A percentile compares a stretch with the other conserved stretches of the same genome.
phyloP scores from a whole-genome alignment of 2,888 invertebrate genomes.

The Liposcelis brunnea region DNA sequence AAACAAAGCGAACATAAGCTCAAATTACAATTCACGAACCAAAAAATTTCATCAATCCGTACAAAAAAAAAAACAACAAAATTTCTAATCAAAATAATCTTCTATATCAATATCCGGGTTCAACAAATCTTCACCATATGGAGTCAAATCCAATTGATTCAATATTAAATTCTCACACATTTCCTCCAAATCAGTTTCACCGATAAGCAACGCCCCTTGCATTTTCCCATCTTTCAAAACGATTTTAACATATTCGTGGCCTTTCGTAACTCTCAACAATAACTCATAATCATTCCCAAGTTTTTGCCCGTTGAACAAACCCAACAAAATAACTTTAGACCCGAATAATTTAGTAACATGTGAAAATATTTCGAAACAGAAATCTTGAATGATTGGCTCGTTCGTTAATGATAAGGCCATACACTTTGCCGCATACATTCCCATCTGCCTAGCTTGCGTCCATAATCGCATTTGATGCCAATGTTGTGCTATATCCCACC shows the following conservation, averaged over 20 bases:
- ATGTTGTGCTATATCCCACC: constrained; percentile 57
- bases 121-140: constrained; percentile 79
- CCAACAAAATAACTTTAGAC: constrained; percentile 78
- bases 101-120: constrained; percentile 95
- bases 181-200: constrained; percentile 94
- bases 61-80: neutral
- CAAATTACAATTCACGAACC: neutral
- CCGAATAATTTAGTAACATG: constrained; percentile 93
- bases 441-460: constrained; percentile 98
- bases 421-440: constrained; percentile 76
- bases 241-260: constrained; percentile 70
- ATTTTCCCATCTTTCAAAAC: constrained; percentile 67
- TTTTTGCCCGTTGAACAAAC: constrained; percentile 85
- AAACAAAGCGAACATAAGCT: too few species aligned
- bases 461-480: constrained; percentile 94
- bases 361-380: constrained; percentile 93
- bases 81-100: constrained; percentile 86
- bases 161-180: constrained; percentile 95
- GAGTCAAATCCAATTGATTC: constrained; percentile 76
- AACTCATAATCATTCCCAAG: constrained; percentile 65
- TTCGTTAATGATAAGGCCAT: constrained; percentile 50
- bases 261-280: constrained; percentile 64
- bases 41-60: neutral
- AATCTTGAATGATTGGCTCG: constrained; percentile 63
- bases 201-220: constrained; percentile 88